These are phyloP conservation scores for Cossypha polioptera DNA, from an alignment of 2,797 vertebrate species.

Conservation along the genomic window DNA sequence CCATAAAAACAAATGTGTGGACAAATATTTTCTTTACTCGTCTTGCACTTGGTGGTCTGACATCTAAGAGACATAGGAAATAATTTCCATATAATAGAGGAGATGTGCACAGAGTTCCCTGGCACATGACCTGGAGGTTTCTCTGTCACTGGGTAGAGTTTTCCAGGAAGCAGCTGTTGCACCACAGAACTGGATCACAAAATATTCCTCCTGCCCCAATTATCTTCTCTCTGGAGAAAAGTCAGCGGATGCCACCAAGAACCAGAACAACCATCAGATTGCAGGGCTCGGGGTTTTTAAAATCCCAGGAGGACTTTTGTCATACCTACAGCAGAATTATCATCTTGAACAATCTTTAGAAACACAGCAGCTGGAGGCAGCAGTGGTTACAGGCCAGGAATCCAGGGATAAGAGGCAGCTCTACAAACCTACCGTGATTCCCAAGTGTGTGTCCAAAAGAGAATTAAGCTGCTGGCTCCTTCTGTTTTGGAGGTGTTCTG, in stretches of 20 bases:
- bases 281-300: background rate
- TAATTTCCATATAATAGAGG: conserved; percentile 5
- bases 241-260: background rate
- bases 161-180: conserved; percentile 2
- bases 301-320: background rate
- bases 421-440: background rate
- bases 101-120: background rate
- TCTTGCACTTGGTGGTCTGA: background rate
- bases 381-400: background rate
- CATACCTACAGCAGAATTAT: background rate
- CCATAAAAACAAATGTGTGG: conserved; percentile 1
- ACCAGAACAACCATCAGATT: background rate
- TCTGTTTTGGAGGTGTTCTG: background rate
- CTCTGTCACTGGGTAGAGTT: background rate
- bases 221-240: background rate
- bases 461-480: background rate
- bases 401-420: background rate
- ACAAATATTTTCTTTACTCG: conserved; percentile 39
- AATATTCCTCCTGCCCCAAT: background rate
- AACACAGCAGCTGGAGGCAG: background rate
- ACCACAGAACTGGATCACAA: background rate
- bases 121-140: background rate
- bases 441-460: background rate
- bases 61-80: conserved; percentile 24
- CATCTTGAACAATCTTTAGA: background rate